Percentiles rank a stretch among this genome's conserved stretches.
Evolutionary conservation across 2,888 invertebrate genomes (phyloP).

Genomic region (Philereme transversata): DNA sequence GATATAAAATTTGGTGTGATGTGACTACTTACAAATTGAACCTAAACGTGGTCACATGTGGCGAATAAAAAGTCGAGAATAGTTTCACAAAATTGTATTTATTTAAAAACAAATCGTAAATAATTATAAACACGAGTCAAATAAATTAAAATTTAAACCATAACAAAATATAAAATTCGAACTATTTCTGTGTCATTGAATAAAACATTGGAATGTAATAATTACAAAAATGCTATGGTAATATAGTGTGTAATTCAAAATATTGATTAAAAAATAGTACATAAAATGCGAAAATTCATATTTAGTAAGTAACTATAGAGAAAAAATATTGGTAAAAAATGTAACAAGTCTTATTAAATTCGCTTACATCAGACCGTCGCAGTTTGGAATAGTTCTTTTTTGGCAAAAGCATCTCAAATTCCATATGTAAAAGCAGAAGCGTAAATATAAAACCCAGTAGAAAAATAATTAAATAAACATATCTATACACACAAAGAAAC

Average conservation of each 20-base stretch:
- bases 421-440: slow-evolving; percentile 20
- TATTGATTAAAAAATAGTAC: slow-evolving; percentile 6
- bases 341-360: slow-evolving; percentile 27
- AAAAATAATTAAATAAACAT: slow-evolving; percentile 13
- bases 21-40: too few relatives aligned
- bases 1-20: too few relatives aligned
- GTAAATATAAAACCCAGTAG: slow-evolving; percentile 7
- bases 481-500: not conserved
- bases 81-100: slow-evolving; percentile 35
- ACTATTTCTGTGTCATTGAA: slow-evolving; percentile 20
- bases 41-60: too few relatives aligned
- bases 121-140: slow-evolving; percentile 30
- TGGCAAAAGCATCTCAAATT: slow-evolving; percentile 33
- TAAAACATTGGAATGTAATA: slow-evolving; percentile 37
- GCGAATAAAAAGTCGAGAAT: slow-evolving; percentile 3
- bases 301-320: slow-evolving; percentile 10
- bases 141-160: slow-evolving; percentile 24
- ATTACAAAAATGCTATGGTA: slow-evolving; percentile 37
- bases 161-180: slow-evolving; percentile 32
- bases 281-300: slow-evolving; percentile 30
- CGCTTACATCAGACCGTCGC: slow-evolving; percentile 21
- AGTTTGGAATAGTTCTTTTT: slow-evolving; percentile 23
- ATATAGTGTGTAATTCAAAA: slow-evolving; percentile 16
- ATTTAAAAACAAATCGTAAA: slow-evolving; percentile 36
- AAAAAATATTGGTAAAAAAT: slow-evolving; percentile 15